Conservation (phyloP, 2,888 invertebrate genomes). For the Patella ulyssiponensis region DNA sequence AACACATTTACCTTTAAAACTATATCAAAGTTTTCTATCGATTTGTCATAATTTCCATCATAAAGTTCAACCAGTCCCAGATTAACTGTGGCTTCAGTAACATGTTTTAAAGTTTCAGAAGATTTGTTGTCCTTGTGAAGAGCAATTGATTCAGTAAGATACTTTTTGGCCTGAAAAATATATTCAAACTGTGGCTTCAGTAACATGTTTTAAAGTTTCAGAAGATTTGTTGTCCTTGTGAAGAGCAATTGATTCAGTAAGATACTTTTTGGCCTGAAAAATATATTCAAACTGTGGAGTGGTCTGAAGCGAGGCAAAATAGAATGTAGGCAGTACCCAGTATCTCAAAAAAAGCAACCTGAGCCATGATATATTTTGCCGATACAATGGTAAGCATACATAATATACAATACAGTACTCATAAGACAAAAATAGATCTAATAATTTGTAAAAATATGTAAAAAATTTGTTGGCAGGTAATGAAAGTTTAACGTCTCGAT, state of each 20-base stretch:
- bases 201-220: constrained; percentile 1
- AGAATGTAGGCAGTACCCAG: no score
- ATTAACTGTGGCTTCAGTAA: constrained; percentile 30
- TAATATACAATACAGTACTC: neutral
- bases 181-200: constrained; percentile 24
- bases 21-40: constrained; percentile 35
- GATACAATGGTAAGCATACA: no score
- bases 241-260: neutral
- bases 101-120: neutral
- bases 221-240: neutral
- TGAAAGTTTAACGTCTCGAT: no score
- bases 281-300: neutral
- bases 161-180: constrained; percentile 20
- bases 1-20: constrained; percentile 34
- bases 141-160: constrained; percentile 7
- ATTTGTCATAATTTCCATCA: constrained; percentile 27
- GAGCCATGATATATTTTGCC: neutral
- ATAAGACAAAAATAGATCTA: neutral
- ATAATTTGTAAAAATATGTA: constrained; percentile 16
- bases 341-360: no score
- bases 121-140: neutral
- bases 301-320: no score
- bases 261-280: constrained; percentile 21
- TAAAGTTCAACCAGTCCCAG: constrained; percentile 35
- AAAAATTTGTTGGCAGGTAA: constrained; percentile 1